Percentiles rank a stretch among this genome's conserved stretches.
These are phyloP conservation scores for Planiliza haematocheilus DNA, from an alignment of 2,113 vertebrate species.

Conservation along the genomic window DNA sequence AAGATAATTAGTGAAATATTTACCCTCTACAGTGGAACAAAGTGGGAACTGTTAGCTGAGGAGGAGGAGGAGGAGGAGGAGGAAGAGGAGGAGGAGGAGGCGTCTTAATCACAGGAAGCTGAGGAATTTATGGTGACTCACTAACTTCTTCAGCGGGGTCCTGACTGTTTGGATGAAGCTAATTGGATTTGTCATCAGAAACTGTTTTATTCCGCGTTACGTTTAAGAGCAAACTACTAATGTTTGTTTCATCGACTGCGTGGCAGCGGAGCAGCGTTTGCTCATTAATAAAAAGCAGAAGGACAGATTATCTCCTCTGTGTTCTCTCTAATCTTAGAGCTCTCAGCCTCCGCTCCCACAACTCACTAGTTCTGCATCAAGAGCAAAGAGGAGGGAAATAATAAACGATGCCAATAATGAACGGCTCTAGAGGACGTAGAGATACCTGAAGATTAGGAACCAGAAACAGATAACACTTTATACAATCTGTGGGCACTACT, in stretches of 20 bases:
- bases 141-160: constrained; percentile 16
- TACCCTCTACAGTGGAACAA: constrained; percentile 7
- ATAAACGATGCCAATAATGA: constrained; percentile 44
- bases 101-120: constrained; percentile 20
- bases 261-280: constrained; percentile 4
- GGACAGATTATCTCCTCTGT: constrained; percentile 46
- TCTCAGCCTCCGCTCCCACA: constrained; percentile 28
- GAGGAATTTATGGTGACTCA: constrained; percentile 13
- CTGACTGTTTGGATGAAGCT: constrained; percentile 32
- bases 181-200: constrained; percentile 22
- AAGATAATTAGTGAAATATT: constrained; percentile 16
- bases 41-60: constrained; percentile 1
- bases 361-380: constrained; percentile 48
- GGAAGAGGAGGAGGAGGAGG: no score
- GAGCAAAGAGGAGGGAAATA: constrained; percentile 37
- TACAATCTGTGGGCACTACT: no score
- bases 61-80: no score
- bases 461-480: no score
- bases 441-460: constrained; percentile 9
- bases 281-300: constrained; percentile 60
- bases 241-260: constrained; percentile 21
- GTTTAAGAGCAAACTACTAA: constrained; percentile 29
- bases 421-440: constrained; percentile 26
- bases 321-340: constrained; percentile 47
- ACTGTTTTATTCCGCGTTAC: constrained; percentile 14